A percentile compares a stretch with the other conserved stretches of the same genome.
Evolutionary conservation across 2,888 invertebrate species (phyloP).

Genomic region (Athrips mouffetella): DNA sequence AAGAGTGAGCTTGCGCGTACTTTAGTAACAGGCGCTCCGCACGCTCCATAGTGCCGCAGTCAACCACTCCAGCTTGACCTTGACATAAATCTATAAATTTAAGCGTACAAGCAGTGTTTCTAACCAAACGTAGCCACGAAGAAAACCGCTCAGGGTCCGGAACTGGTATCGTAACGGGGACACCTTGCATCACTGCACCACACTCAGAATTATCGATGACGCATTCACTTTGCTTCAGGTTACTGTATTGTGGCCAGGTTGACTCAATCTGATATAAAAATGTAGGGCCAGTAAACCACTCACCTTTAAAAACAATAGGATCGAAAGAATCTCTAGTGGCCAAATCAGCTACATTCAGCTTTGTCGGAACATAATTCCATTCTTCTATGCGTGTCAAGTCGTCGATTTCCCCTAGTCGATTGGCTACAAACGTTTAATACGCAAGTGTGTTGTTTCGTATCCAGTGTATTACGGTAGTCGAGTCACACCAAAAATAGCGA

Average conservation of each 20-base stretch:
- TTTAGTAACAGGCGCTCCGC: constrained; percentile 13
- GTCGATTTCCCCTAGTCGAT: constrained; percentile 22
- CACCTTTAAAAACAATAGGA: background rate
- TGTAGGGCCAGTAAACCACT: constrained; percentile 14
- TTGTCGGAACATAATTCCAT: constrained; percentile 20
- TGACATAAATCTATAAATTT: constrained; percentile 10
- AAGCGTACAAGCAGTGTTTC: constrained; percentile 11
- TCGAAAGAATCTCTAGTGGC: constrained; percentile 12
- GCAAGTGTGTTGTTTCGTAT: constrained; percentile 17
- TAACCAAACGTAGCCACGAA: constrained; percentile 16
- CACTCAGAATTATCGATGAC: background rate
- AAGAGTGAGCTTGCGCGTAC: constrained; percentile 14
- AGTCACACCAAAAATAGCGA: constrained; percentile 18
- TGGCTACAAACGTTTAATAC: constrained; percentile 20
- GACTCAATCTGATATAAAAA: constrained; percentile 1
- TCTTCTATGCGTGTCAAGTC: constrained; percentile 17
- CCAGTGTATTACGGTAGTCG: constrained; percentile 17
- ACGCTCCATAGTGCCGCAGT: background rate
- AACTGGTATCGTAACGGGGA: background rate
- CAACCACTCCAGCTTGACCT: background rate
- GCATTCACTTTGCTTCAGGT: too few species aligned
- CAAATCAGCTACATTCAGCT: constrained; percentile 16
- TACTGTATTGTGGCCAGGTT: background rate
- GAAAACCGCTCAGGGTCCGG: constrained; percentile 18
- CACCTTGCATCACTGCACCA: background rate